Conservation (phyloP, 2,113 vertebrate genomes). For the Spilogale gracilis region DNA sequence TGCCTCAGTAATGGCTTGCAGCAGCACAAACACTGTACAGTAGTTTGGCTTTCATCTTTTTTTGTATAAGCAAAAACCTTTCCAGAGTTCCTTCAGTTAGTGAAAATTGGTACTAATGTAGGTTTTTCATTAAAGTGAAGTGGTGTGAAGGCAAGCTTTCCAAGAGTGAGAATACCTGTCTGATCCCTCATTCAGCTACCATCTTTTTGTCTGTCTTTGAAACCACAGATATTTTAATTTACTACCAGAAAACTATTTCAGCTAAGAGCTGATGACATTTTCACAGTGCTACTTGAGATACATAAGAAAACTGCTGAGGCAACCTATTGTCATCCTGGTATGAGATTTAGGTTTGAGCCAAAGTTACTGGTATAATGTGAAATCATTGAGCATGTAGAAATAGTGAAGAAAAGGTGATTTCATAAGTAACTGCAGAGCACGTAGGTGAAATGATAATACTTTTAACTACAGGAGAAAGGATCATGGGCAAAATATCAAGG, state of each 20-base stretch:
- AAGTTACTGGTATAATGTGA: not conserved
- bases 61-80: not conserved
- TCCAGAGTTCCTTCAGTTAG: not conserved
- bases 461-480: not conserved
- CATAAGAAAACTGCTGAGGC: not conserved
- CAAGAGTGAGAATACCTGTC: not conserved
- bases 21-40: not conserved
- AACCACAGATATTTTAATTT: slow-evolving; percentile 22
- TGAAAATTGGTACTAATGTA: not conserved
- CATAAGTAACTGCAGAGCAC: not conserved
- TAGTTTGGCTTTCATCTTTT: not conserved
- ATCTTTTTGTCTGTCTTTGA: slow-evolving; percentile 55
- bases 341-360: not conserved
- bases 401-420: slow-evolving; percentile 35
- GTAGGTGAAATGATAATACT: not conserved
- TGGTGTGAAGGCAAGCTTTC: not conserved
- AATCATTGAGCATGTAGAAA: slow-evolving; percentile 16
- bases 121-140: not conserved
- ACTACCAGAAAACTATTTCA: not conserved
- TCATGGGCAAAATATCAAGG: not conserved
- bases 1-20: not conserved
- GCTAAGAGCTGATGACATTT: not conserved
- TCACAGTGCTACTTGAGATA: not conserved
- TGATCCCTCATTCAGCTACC: not conserved
- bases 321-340: not conserved